These are phyloP conservation scores for Chrysolina haemoptera DNA, from an alignment of 2,888 invertebrate species.

Conservation along the genomic window DNA sequence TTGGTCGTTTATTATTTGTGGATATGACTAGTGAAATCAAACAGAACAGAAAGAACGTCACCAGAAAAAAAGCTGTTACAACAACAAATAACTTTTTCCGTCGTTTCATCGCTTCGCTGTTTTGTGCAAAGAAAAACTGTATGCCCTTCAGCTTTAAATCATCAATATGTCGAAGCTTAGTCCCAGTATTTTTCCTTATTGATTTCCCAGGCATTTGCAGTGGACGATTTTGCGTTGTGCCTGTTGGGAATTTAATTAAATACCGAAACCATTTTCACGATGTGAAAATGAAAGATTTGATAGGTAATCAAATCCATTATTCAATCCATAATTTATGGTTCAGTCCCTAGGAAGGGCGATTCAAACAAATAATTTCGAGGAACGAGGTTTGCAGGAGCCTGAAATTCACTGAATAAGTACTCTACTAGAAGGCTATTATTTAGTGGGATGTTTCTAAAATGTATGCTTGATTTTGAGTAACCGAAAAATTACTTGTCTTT, in stretches of 20 bases:
- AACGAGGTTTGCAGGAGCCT: too few relatives aligned
- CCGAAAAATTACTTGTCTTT: too few relatives aligned
- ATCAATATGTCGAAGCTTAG: background rate
- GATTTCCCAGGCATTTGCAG: constrained; percentile 1
- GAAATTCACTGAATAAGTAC: too few relatives aligned
- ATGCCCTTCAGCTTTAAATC: constrained; percentile 1
- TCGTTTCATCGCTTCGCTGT: constrained; percentile 8
- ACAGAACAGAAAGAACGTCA: too few relatives aligned
- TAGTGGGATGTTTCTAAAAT: too few relatives aligned
- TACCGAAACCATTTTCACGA: constrained; percentile 7
- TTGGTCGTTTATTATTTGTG: too few relatives aligned
- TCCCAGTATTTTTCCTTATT: constrained; percentile 4
- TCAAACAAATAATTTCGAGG: background rate
- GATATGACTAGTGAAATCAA: too few relatives aligned
- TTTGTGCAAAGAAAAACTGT: background rate
- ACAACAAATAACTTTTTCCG: constrained; percentile 8
- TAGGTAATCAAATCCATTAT: constrained; percentile 13
- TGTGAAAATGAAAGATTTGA: constrained; percentile 13
- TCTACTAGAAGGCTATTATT: too few relatives aligned
- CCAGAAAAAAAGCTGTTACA: too few relatives aligned
- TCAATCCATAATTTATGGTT: constrained; percentile 22
- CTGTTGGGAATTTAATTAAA: constrained; percentile 15
- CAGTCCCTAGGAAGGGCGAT: background rate
- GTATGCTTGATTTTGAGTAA: too few relatives aligned
- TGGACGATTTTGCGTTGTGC: background rate